Base-by-base conservation (phyloP, 35 echinoderm and acorn worm genomes). In the Heliocidaris erythrogramma region DNA sequence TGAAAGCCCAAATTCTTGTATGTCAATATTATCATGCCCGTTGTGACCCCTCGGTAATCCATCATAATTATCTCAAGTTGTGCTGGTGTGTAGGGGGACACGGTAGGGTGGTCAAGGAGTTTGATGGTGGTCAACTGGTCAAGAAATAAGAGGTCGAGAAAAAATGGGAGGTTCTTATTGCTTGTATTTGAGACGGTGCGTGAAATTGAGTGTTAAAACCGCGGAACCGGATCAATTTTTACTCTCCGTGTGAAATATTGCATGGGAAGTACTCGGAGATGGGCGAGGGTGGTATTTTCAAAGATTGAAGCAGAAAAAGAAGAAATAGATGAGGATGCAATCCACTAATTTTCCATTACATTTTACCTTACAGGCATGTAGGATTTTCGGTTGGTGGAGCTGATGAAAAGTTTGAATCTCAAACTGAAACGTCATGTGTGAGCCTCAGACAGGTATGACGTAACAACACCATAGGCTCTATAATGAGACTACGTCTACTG, bases 11-110 rank as follows among this genome's bases (percentile, higher is more conserved):
- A 69, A 69, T 14, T 69, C 86, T 88, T 88, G 31, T 32, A 48
- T 88, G 86, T 88, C 86, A 88, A 88, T 88, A 88, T 88, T 88
- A 48, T 88, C 86, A 31, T 88, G 86, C 86, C 86, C 86, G 30
- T 35, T 9, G 30, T 88, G 86, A 48, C 86, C 86, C 27, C 17
- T 17, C 9, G 2, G 86, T 88, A 48, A 88, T 88, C 86, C 86
- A 88, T 88, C 86, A 42, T 88, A 88, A 88, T 88, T 48, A 88
- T 42, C 86, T 69, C 86, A 88, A 88, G 86, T 88, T 88, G 31
- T 42, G 30, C 47, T 32, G 86, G 86, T 35, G 30, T 42, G 31
- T 32, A 35, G 86, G 21, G 31, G 60, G 60, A 69, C 60, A 69
- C 17, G 60, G 60, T 2, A 18, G 24, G 60, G 60, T 69, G 60